Conservation (phyloP, 2,797 vertebrate genomes). For the Myripristis murdjan region DNA sequence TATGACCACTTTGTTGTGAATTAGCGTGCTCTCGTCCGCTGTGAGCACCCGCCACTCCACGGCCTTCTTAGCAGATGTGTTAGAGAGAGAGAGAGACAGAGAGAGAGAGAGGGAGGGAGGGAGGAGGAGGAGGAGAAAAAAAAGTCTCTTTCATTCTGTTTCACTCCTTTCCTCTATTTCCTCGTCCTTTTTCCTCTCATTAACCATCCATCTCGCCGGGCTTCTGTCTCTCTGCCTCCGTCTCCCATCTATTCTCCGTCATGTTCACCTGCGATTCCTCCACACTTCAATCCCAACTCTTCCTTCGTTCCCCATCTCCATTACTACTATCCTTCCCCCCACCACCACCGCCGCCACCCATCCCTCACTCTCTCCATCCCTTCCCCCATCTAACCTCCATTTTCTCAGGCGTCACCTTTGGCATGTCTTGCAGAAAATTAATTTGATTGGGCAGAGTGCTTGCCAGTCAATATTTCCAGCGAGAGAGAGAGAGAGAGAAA, state of each 20-base stretch:
- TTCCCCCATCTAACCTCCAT: conserved; percentile 59
- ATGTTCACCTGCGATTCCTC: conserved; percentile 9
- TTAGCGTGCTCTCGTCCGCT: conserved; percentile 39
- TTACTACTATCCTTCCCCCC: conserved; percentile 2
- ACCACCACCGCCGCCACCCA: no score
- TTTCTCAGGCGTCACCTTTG: conserved; percentile 80
- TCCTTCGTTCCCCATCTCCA: conserved; percentile 9
- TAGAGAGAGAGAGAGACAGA: no score
- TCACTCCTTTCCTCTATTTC: neutral
- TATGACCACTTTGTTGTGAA: conserved; percentile 55
- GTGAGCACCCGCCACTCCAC: conserved; percentile 25
- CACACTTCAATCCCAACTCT: neutral
- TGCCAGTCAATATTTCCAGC: conserved; percentile 82
- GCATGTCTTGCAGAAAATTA: conserved; percentile 80
- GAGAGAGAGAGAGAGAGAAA: conserved; percentile 62
- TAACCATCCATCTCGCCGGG: neutral
- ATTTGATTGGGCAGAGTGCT: conserved; percentile 84
- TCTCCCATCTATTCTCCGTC: conserved; percentile 4
- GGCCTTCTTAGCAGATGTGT: conserved; percentile 3
- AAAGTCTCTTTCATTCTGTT: neutral
- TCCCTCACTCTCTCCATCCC: conserved; percentile 11
- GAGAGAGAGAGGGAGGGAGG: conserved; percentile 18
- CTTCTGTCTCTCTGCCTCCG: neutral
- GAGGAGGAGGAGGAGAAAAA: conserved; percentile 31
- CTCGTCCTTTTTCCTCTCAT: neutral